A percentile compares a stretch with the other conserved stretches of the same genome.
Evolutionary conservation across 2,888 invertebrate species (phyloP).

Genomic region (Drosophila putrida): DNA sequence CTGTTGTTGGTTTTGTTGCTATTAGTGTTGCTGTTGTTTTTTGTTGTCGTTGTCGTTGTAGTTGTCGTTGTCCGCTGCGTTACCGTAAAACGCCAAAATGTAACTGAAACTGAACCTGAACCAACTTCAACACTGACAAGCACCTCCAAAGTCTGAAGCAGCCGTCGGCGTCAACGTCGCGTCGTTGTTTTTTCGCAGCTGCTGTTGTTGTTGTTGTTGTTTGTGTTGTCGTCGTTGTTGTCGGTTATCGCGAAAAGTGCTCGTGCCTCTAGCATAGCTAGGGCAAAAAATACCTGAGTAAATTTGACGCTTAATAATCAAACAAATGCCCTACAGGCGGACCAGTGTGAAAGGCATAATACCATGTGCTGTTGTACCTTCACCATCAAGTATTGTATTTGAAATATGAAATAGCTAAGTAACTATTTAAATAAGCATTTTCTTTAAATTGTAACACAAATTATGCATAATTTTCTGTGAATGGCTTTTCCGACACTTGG

Average conservation of each 20-base stretch:
- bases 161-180: conserved; percentile 35
- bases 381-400: conserved; percentile 12
- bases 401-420: conserved; percentile 21
- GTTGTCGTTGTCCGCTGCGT: conserved; percentile 66
- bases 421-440: conserved; percentile 39
- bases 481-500: conserved; percentile 65
- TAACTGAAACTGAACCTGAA: conserved; percentile 78
- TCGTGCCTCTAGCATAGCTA: conserved; percentile 72
- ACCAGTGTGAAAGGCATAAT: conserved; percentile 43
- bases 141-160: conserved; percentile 61
- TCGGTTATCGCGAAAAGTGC: conserved; percentile 72
- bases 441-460: conserved; percentile 69
- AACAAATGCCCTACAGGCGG: conserved; percentile 62
- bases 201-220: conserved; percentile 13
- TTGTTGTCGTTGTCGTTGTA: conserved; percentile 11
- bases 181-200: conserved; percentile 15
- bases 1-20: conserved; percentile 38
- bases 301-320: conserved; percentile 70
- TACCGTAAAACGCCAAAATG: conserved; percentile 81
- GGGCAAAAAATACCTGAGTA: conserved; percentile 61
- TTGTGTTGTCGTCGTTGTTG: conserved; percentile 22
- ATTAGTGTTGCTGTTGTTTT: conserved; percentile 2
- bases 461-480: conserved; percentile 65
- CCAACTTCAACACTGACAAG: conserved; percentile 64
- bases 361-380: conserved; percentile 11